Evolutionary conservation across 2,888 invertebrate genomes (phyloP).

Genomic region (Agrochola circellaris): DNA sequence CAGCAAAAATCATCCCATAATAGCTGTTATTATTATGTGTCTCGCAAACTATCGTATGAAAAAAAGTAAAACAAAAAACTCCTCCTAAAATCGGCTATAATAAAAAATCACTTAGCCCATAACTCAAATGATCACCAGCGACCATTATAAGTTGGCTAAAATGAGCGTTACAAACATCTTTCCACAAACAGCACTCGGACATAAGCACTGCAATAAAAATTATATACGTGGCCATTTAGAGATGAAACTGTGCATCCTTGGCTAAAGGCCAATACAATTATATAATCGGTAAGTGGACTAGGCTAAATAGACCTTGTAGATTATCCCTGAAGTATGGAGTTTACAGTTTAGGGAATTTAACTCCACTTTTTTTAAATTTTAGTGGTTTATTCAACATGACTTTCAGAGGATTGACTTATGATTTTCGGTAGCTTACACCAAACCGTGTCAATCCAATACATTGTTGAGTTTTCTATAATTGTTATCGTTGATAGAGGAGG

Average conservation of each 20-base stretch:
- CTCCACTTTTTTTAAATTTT: no score
- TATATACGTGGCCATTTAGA: constrained; percentile 85
- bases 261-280: constrained; percentile 82
- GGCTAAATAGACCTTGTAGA: constrained; percentile 57
- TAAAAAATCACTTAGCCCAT: constrained; percentile 53
- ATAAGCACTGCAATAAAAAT: constrained; percentile 81
- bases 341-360: constrained; percentile 18
- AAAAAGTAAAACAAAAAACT: constrained; percentile 2
- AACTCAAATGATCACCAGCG: constrained; percentile 56
- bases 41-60: neutral
- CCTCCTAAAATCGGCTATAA: neutral
- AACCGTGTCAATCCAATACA: neutral
- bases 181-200: constrained; percentile 70
- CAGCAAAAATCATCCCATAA: neutral
- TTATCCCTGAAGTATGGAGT: constrained; percentile 35
- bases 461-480: no score
- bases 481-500: neutral
- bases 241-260: constrained; percentile 79
- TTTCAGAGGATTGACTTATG: neutral
- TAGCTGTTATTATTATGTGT: neutral
- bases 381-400: fast-evolving
- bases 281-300: constrained; percentile 73
- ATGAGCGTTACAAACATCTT: constrained; percentile 56
- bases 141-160: constrained; percentile 46
- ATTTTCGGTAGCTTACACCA: neutral